phyloP scores from a whole-genome alignment of 1,140 invertebrate species.

The Drosophila sp. region DNA sequence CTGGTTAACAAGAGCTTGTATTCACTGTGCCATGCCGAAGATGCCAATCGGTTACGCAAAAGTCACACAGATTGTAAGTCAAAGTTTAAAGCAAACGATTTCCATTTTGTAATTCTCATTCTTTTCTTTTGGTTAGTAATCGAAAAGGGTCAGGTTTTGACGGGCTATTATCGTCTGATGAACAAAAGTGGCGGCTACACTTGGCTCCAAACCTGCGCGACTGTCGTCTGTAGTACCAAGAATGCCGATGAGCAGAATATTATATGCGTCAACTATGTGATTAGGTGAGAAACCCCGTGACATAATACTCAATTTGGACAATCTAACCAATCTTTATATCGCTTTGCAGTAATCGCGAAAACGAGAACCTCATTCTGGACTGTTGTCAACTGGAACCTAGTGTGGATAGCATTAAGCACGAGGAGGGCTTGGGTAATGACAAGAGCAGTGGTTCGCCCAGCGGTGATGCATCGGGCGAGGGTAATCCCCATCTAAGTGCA shows the following conservation, averaged over 20 bases:
- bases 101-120: slow-evolving; percentile 21
- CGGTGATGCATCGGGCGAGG: slow-evolving; percentile 86
- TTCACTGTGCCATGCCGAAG: slow-evolving; percentile 96
- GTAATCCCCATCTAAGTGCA: slow-evolving; percentile 51
- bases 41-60: slow-evolving; percentile 95
- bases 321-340: neutral
- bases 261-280: slow-evolving; percentile 97
- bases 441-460: slow-evolving; percentile 94
- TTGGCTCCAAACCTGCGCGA: slow-evolving; percentile 98
- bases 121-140: slow-evolving; percentile 88
- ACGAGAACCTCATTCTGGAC: slow-evolving; percentile 95
- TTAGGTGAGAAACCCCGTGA: slow-evolving; percentile 49
- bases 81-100: neutral
- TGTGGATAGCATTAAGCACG: slow-evolving; percentile 89
- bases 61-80: slow-evolving; percentile 96
- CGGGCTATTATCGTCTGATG: slow-evolving; percentile 97
- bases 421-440: slow-evolving; percentile 89
- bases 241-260: slow-evolving; percentile 98
- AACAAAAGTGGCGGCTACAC: slow-evolving; percentile 97
- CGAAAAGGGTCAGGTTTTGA: slow-evolving; percentile 97
- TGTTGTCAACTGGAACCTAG: slow-evolving; percentile 94
- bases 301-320: neutral
- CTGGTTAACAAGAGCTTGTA: slow-evolving; percentile 97
- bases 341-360: slow-evolving; percentile 90
- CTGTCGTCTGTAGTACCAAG: slow-evolving; percentile 97